Percentiles rank a stretch among this genome's conserved stretches.
phyloP scores from a whole-genome alignment of 2,888 invertebrate species.

The Caenorhabditis wallacei region DNA sequence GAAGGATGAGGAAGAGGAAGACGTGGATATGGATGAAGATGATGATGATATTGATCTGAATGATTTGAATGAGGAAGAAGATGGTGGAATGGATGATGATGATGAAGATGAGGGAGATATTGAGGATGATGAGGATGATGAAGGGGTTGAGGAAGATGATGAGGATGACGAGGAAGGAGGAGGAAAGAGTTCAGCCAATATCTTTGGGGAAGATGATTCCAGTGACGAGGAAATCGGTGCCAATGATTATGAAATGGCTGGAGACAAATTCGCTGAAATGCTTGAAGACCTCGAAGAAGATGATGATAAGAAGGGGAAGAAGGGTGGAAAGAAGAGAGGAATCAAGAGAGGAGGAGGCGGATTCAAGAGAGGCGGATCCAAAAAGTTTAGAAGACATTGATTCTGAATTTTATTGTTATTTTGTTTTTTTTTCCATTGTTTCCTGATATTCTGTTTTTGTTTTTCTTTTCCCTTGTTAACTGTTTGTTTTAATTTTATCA shows the following conservation, averaged over 20 bases:
- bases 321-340: conserved; percentile 64
- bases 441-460: conserved; percentile 11
- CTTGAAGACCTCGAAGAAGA: conserved; percentile 75
- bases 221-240: conserved; percentile 67
- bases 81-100: conserved; percentile 69
- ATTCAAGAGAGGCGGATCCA: conserved; percentile 46
- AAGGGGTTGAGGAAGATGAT: conserved; percentile 59
- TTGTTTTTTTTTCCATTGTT: background rate
- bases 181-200: conserved; percentile 49
- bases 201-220: conserved; percentile 68
- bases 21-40: conserved; percentile 71
- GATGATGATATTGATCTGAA: conserved; percentile 64
- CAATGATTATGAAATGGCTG: conserved; percentile 67
- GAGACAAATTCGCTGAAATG: conserved; percentile 73
- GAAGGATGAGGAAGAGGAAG: conserved; percentile 73
- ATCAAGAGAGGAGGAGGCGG: conserved; percentile 41
- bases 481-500: conserved; percentile 1
- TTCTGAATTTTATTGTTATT: conserved; percentile 11
- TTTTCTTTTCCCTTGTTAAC: conserved; percentile 8
- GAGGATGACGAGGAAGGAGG: conserved; percentile 66
- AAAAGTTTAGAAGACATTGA: conserved; percentile 48
- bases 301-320: conserved; percentile 57
- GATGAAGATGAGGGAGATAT: conserved; percentile 68
- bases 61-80: conserved; percentile 60
- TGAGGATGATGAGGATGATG: conserved; percentile 69